Evolutionary conservation across 92 coral and sea anemone species (phyloP).

Genomic region (Umimayanthus kanabou): DNA sequence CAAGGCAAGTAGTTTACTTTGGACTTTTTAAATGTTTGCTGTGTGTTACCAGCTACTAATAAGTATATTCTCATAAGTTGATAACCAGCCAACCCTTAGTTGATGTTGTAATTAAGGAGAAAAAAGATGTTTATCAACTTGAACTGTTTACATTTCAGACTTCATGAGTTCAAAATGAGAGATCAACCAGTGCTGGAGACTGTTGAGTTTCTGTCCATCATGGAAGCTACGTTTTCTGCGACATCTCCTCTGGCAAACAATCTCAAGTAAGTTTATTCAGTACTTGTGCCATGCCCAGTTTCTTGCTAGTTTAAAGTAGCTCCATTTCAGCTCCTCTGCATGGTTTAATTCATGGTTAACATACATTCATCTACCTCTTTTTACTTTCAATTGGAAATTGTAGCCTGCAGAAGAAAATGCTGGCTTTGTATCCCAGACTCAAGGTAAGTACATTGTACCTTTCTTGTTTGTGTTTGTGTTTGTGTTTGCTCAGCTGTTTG

Average conservation of each 20-base stretch:
- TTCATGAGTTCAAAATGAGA: constrained; percentile 36
- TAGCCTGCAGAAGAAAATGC: constrained; percentile 73
- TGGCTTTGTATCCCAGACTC: constrained; percentile 74
- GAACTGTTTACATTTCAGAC: constrained; percentile 42
- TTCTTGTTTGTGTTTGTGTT: neutral
- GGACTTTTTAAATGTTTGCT: too few relatives aligned
- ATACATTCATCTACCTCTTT: neutral
- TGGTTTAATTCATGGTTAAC: neutral
- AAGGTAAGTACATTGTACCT: constrained; percentile 56
- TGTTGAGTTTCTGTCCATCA: constrained; percentile 68
- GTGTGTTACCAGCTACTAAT: too few relatives aligned
- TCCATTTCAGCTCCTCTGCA: too few relatives aligned
- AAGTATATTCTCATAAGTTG: too few relatives aligned
- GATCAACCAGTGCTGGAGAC: constrained; percentile 49
- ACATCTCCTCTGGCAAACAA: constrained; percentile 67
- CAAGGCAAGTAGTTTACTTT: too few relatives aligned
- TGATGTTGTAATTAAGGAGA: too few relatives aligned
- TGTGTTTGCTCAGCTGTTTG: neutral
- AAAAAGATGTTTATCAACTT: neutral
- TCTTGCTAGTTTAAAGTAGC: neutral
- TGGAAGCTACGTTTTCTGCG: constrained; percentile 72
- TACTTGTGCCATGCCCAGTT: neutral
- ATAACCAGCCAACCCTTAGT: too few relatives aligned
- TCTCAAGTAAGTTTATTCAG: constrained; percentile 57
- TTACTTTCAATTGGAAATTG: constrained; percentile 3